Percentiles rank a stretch among this genome's conserved stretches.
Evolutionary conservation across 1,140 invertebrate species (phyloP).

Genomic region (Sinella curviseta): DNA sequence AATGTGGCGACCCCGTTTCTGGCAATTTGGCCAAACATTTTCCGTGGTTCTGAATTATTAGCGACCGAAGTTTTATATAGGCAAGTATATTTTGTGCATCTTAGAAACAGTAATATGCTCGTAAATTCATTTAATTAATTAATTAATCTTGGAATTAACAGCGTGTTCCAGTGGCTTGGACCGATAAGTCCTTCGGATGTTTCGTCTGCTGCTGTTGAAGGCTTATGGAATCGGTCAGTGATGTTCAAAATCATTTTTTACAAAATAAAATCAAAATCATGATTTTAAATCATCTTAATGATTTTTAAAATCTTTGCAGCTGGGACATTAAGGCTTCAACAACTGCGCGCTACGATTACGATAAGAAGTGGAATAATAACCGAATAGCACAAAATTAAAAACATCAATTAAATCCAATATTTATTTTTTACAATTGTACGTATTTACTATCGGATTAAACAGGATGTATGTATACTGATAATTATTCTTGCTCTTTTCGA

Average conservation of each 20-base stretch:
- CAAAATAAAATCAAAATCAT: no score
- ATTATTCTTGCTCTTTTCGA: no score
- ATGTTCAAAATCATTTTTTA: no score
- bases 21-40: constrained; percentile 42
- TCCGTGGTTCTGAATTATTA: constrained; percentile 44
- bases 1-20: constrained; percentile 35
- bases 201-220: background rate
- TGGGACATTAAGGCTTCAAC: constrained; percentile 8
- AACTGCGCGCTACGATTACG: background rate
- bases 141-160: background rate
- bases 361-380: constrained; percentile 11
- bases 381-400: background rate
- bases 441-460: no score
- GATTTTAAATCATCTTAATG: no score
- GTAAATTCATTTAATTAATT: no score
- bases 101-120: no score
- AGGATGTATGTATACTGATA: no score
- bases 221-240: constrained; percentile 7
- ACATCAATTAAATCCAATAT: background rate
- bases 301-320: no score
- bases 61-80: background rate
- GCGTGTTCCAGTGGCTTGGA: background rate
- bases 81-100: no score
- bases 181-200: background rate
- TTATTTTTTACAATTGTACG: background rate